These are phyloP conservation scores for Psix sp. DNA, from an alignment of 1,140 invertebrate genomes.

Conservation along the genomic window DNA sequence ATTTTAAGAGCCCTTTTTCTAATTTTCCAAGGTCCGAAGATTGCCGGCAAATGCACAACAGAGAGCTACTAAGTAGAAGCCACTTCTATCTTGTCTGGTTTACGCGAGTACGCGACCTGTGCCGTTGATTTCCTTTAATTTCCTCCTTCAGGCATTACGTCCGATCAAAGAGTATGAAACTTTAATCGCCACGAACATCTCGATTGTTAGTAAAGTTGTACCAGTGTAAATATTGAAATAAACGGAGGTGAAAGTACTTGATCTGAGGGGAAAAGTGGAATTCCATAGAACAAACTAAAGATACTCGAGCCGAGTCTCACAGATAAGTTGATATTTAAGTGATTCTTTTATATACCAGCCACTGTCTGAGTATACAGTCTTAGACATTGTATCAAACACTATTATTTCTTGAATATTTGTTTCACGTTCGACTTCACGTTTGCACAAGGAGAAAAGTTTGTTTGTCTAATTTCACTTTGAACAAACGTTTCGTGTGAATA, in stretches of 20 bases:
- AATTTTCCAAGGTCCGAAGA: background rate
- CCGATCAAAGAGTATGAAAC: slow-evolving; percentile 30
- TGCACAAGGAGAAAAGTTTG: too few species aligned
- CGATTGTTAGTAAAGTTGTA: slow-evolving; percentile 23
- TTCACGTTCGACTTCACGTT: too few species aligned
- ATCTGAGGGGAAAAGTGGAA: background rate
- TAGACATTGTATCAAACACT: too few species aligned
- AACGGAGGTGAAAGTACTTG: slow-evolving; percentile 7
- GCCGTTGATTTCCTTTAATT: slow-evolving; percentile 54
- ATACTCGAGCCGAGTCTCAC: background rate
- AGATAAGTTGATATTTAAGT: too few species aligned
- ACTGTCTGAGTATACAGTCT: too few species aligned
- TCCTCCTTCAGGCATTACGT: slow-evolving; percentile 22
- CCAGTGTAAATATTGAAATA: slow-evolving; percentile 36
- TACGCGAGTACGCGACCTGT: slow-evolving; percentile 41
- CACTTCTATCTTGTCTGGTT: slow-evolving; percentile 32
- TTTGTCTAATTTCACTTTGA: too few species aligned
- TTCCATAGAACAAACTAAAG: slow-evolving; percentile 1
- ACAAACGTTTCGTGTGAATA: too few species aligned
- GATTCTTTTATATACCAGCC: too few species aligned
- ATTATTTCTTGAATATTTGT: too few species aligned
- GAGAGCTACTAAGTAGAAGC: slow-evolving; percentile 35
- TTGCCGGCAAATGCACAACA: background rate
- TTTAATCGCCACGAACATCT: slow-evolving; percentile 31
- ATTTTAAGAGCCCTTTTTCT: too few species aligned